Evolutionary conservation across 2,888 invertebrate genomes (phyloP), one percentile per base, ranked within the genome.

Genomic region (Caenorhabditis wallacei): DNA sequence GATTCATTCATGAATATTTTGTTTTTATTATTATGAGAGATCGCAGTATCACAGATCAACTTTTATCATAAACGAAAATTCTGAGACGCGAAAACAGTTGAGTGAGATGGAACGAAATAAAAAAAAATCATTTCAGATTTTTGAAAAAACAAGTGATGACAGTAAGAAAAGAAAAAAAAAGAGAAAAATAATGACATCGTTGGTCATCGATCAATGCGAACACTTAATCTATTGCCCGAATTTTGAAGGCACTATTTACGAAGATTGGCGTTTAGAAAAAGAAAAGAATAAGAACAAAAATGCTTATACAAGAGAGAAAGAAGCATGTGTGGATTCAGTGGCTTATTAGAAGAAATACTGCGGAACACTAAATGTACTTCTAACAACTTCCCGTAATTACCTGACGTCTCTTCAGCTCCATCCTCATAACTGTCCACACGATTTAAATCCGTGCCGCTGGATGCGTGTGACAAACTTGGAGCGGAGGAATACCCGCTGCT

Each of bases 401-500:
- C 76, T 68, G 68, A 40, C 5, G 40, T 54, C 24, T 68, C 66
- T 2, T 63, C 64, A n/a, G 46, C 68, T n/a, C 26, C 71, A 20
- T 59, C 59, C 0, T 71, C 66, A 66, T 48, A 51, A 51, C 57
- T 66, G 10, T 76, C 61, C 8, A 53, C 40, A 4, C 68, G 59
- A 43, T 61, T 76, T 24, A 78, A 48, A 37, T 82, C 78, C 0
- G 68, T 37, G 26, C 63, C 78, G 26, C 72, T 72, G 3, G 81
- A 81, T 18, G 64, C 48, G 30, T 68, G 61, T 2, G 82, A 82
- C 51, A 59, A 71, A 48, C 66, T 76, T 5, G 69, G 64, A 8
- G 78, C 68, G 18, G 82, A 82, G 35, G 82, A 82, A 71, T 82
- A 82, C n/a, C 82, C 82, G 54, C 82, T 82, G 61, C 82, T 82